Evolutionary conservation across 2,113 vertebrate species (phyloP), one percentile per base, ranked within the genome.

Genomic region (Chamaetylas fuelleborni): DNA sequence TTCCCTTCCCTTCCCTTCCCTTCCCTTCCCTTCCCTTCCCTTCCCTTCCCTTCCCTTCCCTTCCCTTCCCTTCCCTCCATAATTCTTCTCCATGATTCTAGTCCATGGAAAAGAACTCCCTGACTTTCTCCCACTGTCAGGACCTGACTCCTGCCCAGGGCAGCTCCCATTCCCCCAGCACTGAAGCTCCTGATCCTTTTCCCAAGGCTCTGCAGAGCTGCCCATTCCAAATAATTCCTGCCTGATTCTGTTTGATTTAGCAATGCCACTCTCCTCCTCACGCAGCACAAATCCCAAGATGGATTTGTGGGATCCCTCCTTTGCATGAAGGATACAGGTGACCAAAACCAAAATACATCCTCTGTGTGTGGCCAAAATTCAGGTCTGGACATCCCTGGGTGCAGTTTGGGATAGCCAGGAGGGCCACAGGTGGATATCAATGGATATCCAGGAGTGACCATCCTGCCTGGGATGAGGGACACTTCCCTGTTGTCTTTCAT

Each of bases 271-370:
- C 28, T 51, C 20, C 15, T 73, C 54, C 11, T 15, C 26, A 5
- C 0, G 0, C n/a, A 18, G 36, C 11, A 65, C 15, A 13, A 51
- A 85, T 22, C 51, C 36, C n/a, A n/a, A 31, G 13, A 1, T 0
- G 0, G 50, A 51, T 28, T 51, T 51, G 26, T 51, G 50, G 15
- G 50, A 51, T 51, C 25, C 50, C 25, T 51, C 14, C 26, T 51
- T 51, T 8, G 25, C 25, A 20, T 28, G 51, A 26, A 72, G 12
- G 36, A 19, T 14, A 3, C 33, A 13, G 29, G 6, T 4, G 61
- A 64, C 20, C 6, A 13, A n/a, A 15, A n/a, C 19, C 5, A 43
- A 22, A 48, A 4, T 17, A 12, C 10, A 8, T 8, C 5, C 11
- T 48, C 22, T 42, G 8, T 48, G 3, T 8, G 24, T 13, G 26